phyloP scores from a whole-genome alignment of 2,888 invertebrate species.

The Aproaerema taeniolella region DNA sequence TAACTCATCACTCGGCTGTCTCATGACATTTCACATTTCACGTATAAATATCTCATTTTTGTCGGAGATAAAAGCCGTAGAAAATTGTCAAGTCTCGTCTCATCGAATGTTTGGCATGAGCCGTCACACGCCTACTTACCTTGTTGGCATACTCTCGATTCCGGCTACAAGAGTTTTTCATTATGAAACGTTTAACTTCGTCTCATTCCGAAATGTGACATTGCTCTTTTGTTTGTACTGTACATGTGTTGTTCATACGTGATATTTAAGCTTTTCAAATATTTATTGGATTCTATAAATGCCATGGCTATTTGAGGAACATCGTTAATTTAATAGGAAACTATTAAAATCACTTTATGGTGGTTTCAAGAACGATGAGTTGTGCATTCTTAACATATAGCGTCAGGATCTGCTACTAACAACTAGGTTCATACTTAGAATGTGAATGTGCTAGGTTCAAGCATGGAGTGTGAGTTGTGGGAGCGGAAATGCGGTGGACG shows the following conservation, averaged over 20 bases:
- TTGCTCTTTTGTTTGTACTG: too few species aligned
- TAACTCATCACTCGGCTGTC: constrained; percentile 9
- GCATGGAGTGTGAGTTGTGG: constrained; percentile 1
- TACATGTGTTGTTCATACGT: too few species aligned
- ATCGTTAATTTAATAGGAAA: too few species aligned
- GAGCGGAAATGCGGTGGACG: constrained; percentile 14
- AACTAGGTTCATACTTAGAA: too few species aligned
- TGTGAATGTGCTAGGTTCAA: too few species aligned
- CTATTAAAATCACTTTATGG: too few species aligned
- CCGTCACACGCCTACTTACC: constrained; percentile 52
- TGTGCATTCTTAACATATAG: too few species aligned
- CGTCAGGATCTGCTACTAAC: too few species aligned
- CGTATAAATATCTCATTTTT: constrained; percentile 19
- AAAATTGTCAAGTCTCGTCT: constrained; percentile 40
- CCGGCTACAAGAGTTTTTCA: constrained; percentile 31
- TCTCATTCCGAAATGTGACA: not conserved
- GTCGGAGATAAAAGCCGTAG: constrained; percentile 29
- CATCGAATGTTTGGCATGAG: constrained; percentile 49
- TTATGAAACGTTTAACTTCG: constrained; percentile 27
- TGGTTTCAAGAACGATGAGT: too few species aligned
- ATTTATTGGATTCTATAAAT: too few species aligned
- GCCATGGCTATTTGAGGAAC: too few species aligned
- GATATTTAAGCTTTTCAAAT: too few species aligned
- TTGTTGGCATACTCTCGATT: constrained; percentile 38
- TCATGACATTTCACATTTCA: constrained; percentile 10